Conservation (phyloP, 2,113 vertebrate species). For the Hystrix brachyura region DNA sequence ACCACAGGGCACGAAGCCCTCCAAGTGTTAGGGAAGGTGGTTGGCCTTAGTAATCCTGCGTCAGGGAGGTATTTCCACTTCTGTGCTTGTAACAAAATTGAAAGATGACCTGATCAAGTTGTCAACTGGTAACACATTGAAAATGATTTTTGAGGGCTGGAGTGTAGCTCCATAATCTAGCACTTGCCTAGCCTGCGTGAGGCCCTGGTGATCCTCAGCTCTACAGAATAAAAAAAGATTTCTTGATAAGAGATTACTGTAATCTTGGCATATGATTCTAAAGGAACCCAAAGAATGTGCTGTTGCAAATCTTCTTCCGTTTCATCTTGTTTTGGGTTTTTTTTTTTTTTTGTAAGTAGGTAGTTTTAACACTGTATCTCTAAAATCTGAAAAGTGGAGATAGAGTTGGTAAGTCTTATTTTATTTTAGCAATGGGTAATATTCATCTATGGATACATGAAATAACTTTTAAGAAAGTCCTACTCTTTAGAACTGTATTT, state of each 20-base stretch:
- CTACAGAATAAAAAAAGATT: background rate
- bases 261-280: background rate
- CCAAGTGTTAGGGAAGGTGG: background rate
- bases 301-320: background rate
- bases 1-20: fast-evolving
- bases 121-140: background rate
- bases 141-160: background rate
- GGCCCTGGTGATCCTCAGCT: too few species aligned
- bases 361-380: background rate
- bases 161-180: background rate
- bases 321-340: background rate
- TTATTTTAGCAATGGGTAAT: background rate
- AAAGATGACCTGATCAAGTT: background rate
- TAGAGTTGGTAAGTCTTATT: background rate
- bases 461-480: background rate
- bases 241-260: background rate
- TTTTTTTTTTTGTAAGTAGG: background rate
- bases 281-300: slow-evolving; percentile 19
- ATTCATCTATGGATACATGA: background rate
- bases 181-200: too few species aligned
- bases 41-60: background rate
- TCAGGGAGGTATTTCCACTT: background rate
- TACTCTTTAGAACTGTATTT: slow-evolving; percentile 18
- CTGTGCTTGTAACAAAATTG: background rate
- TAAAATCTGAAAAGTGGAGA: background rate